Base-by-base conservation (phyloP, 2,113 vertebrate species). In the Delphinapterus leucas region DNA sequence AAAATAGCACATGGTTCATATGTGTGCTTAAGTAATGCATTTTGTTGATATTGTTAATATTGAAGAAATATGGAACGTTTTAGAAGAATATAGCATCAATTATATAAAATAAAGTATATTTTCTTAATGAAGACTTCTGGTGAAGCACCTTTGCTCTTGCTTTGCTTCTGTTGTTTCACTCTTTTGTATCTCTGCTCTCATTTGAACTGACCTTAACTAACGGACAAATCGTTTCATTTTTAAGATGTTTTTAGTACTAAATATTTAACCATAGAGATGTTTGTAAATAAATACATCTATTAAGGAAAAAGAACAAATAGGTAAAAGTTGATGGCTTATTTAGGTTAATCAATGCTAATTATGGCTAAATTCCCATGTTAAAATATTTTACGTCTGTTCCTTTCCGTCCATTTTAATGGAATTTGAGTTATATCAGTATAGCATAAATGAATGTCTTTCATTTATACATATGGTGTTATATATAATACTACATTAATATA, bases 111-210 rank as follows among this genome's bases (percentile, higher is more conserved):
- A 70, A 83, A 25, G 25, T 92, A 20, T 4, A 26, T 90, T 94
- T 95, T 96, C 26, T 96, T 88, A 89, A 82, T 94, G 38, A 95
- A 87, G 25, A 44, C 25, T 81, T 95, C 36, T 60, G 41, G 41
- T 67, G 33, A 93, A 83, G 21, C 10, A n/a, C 18, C 28, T 84
- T 68, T 81, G 20, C 17, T 90, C 26, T 87, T 90, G 21, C 17
- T 95, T 93, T 88, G 26, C 90, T 96, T 88, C 13, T 80, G 8
- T 26, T 94, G 3, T 86, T 96, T 73, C 31, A 67, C 15, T 86
- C 15, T 44, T 81, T 88, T 55, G 18, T 85, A 3, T 53, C 17
- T 79, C 63, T 1, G 31, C 63, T n/a, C 49, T 73, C 7, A 3
- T 71, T 96, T 68, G 58, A 94, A 92, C 63, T 84, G 8, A 74